Base-by-base conservation (phyloP, 2,888 invertebrate genomes). In the Apamea sordens region DNA sequence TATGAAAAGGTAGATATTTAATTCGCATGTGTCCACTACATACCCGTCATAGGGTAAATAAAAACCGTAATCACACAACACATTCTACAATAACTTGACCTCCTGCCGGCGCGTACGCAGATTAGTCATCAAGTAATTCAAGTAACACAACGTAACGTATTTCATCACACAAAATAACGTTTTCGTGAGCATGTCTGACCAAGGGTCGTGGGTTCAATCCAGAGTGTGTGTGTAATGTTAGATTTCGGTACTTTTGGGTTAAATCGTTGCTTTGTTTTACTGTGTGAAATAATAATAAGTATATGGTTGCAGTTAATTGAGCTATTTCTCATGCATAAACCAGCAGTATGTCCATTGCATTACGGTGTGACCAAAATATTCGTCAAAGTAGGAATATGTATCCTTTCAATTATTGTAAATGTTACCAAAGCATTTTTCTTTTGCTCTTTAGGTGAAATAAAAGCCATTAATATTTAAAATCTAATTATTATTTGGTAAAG, bases 201-300 rank as follows among this genome's bases (percentile, higher is more conserved):
- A 79, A 83, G 90, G 94, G 94, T 94, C 94, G 91, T 80, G 85
- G 90, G 94, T 93, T 94, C 93, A 94, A 76, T 90, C 90, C 92
- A 84, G 32, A 32, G 28, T 18, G 89, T 81, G 82, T 82, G 78
- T 92, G 84, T 92, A 92, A 93, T 88, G 80, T 77, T 80, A 91
- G 84, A 86, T 91, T 92, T 91, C 78, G 90, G 89, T 88, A 90
- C 86, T 87, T 86, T 80, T 82, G 67, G 78, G 67, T 77, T 65
- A 73, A 61, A 86, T 82, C 64, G 47, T 50, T 67, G 73, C 65
- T 84, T 86, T 84, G 86, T 82, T 77, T 87, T 80, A 86, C 6
- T 82, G 79, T 85, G 76, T 70, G 86, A 87, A 82, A 32, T 71
- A n/a, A 71, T 73, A 61, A n/a, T 83, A 36, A 50, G 41, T 69